These are phyloP conservation scores for Leptinotarsa peninsularis DNA, from an alignment of 2,888 invertebrate species.

Conservation along the genomic window DNA sequence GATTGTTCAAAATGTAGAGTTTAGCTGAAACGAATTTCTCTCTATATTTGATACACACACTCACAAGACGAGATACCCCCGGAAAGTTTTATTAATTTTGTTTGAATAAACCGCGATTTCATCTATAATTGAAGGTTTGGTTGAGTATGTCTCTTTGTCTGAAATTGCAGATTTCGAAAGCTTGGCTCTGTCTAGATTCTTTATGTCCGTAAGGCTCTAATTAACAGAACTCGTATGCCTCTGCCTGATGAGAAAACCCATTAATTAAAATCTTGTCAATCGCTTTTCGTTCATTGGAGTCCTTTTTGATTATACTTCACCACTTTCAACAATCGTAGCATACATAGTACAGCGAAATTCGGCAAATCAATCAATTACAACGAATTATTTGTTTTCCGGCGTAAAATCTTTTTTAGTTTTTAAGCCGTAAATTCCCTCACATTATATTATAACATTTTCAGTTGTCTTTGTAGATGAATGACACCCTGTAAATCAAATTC, in stretches of 20 bases:
- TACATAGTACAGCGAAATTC: constrained; percentile 8
- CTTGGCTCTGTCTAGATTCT: constrained; percentile 6
- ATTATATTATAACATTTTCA: too few species aligned
- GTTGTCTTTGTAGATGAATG: too few species aligned
- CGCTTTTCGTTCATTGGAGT: constrained; percentile 50
- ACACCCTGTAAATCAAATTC: too few species aligned
- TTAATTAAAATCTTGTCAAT: constrained; percentile 60
- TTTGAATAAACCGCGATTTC: constrained; percentile 3
- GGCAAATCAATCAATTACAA: neutral
- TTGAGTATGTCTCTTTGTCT: neutral
- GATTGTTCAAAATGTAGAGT: too few species aligned
- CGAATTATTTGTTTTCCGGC: too few species aligned
- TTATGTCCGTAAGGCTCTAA: constrained; percentile 20
- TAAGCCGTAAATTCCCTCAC: too few species aligned
- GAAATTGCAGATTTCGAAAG: constrained; percentile 1
- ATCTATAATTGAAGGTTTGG: neutral
- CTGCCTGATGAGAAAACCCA: constrained; percentile 53
- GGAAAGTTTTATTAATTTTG: too few species aligned
- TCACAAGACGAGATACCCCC: too few species aligned
- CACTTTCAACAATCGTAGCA: constrained; percentile 11
- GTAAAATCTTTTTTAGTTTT: neutral
- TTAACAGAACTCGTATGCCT: constrained; percentile 33
- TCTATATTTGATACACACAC: too few species aligned
- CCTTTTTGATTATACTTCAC: constrained; percentile 53
- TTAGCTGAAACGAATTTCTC: too few species aligned